Base-by-base conservation (phyloP, 2,113 vertebrate species). In the Catagonus wagneri region DNA sequence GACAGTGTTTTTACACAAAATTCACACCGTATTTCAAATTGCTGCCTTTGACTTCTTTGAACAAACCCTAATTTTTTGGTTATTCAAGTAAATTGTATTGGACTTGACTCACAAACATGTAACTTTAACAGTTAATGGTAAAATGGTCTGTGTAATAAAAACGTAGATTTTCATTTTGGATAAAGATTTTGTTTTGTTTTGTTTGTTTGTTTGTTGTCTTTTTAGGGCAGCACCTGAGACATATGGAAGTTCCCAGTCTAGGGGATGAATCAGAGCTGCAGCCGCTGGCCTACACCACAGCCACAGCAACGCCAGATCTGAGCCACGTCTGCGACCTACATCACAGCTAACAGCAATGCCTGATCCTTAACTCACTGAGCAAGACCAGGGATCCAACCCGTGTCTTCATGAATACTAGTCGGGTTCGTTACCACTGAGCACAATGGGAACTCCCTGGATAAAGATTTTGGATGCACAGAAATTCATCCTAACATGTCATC, bases 401-500 rank as follows among this genome's bases (percentile, higher is more conserved):
- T 44, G 44, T 44, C 44, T 44, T 44, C 44, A 44, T 44, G 44
- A 8, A 44, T 44, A 44, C 44, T 44, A 44, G 44, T 44, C 8
- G 44, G 44, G 4, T 44, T 44, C 44, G 44, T 44, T 44, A 44
- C 44, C 44, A 44, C 44, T 44, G 44, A 44, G 44, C 44, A 44
- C 8, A 8, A 8, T 44, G 44, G 44, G 44, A 44, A 44, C 44
- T 44, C 44, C 44, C 44, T 23, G 76, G 52, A 79, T 56, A 58
- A 56, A 56, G 63, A 72, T 68, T 93, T 56, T 6, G 29, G 52
- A 83, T 56, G 74, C 56, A 78, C 9, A 63, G 52, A 93, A 36
- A 63, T 94, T 94, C 39, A 96, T 56, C 32, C 71, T 81, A 81
- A 85, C 20, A 86, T 83, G 66, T 94, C 29, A 90, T 44, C 60